phyloP scores from a whole-genome alignment of 2,113 vertebrate species.

The Podilymbus podiceps region DNA sequence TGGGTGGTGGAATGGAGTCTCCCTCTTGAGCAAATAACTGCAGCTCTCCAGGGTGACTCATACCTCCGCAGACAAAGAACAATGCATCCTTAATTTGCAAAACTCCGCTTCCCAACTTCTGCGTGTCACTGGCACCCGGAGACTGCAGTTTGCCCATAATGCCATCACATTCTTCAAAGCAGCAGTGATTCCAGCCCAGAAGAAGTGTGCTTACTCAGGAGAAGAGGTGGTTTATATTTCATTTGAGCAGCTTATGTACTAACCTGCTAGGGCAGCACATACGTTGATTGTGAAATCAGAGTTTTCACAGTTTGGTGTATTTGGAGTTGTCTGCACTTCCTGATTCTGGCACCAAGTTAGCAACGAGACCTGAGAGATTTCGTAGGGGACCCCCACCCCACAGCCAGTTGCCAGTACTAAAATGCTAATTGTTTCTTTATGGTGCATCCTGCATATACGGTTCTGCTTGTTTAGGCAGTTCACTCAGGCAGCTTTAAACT shows the following conservation, averaged over 20 bases:
- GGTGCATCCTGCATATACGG: accelerated
- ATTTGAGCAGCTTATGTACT: neutral
- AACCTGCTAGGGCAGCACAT: slow-evolving; percentile 14
- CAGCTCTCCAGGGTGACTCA: neutral
- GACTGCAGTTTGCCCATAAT: neutral
- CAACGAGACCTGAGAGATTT: neutral
- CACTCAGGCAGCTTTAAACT: neutral
- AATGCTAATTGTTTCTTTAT: neutral
- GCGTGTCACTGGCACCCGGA: neutral
- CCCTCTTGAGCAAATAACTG: neutral
- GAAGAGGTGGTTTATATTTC: neutral
- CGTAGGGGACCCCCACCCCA: neutral
- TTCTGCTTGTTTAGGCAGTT: neutral
- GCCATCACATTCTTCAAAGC: neutral
- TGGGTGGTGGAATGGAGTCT: neutral
- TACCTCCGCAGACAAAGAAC: neutral
- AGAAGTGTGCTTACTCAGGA: slow-evolving; percentile 6
- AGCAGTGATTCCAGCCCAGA: neutral
- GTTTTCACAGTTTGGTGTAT: neutral
- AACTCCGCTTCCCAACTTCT: neutral
- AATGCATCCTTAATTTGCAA: neutral
- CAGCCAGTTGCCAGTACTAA: neutral
- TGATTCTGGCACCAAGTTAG: neutral
- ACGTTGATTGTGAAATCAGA: neutral
- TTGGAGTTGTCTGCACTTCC: neutral